Base-by-base conservation (phyloP, 2,797 vertebrate genomes). In the Smutsia gigantea region DNA sequence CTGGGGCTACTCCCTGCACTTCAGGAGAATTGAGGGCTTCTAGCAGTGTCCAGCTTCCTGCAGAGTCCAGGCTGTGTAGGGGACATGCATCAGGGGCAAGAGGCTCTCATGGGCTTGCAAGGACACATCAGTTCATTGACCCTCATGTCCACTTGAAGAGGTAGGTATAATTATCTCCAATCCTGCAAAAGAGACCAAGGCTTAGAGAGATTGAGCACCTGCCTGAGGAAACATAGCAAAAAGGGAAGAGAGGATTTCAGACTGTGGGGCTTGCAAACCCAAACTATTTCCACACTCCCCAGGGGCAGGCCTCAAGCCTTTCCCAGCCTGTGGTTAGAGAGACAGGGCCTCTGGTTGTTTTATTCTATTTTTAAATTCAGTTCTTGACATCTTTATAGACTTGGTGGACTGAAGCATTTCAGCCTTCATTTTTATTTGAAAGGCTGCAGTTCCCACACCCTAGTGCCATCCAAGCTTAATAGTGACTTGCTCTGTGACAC, bases 401-500 rank as follows among this genome's bases (percentile, higher is more conserved):
- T 57, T 29, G 37, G 55, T 17, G 37, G 13, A 10, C 19, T 49
- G 42, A 34, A 61, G 4, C 34, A 10, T 31, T 64, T 4, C 0
- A 0, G 55, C 25, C 17, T 66, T 49, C 11, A 12, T 4, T 66
- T 78, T 39, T n/a, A 39, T 72, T 82, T 23, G 49, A 59, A 75
- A 34, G 8, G 17, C 19, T 51, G 23, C 19, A 5, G 2, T 11
- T n/a, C 12, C 3, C 0, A 25, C 3, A 2, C 7, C 46, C 12
- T 0, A 3, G 23, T 4, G 9, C 5, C 0, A 0, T 42, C n/a
- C 0, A 0, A 0, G 6, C 55, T 17, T 19, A 21, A 21, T 2
- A 0, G 0, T 0, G 8, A 68, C 18, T 85, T 29, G 57, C 13
- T 69, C 61, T 83, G n/a, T 0, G 1, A 18, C 49, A 59, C 55